Conservation (phyloP, 2,113 vertebrate genomes). For the Coracopsis vasa region DNA sequence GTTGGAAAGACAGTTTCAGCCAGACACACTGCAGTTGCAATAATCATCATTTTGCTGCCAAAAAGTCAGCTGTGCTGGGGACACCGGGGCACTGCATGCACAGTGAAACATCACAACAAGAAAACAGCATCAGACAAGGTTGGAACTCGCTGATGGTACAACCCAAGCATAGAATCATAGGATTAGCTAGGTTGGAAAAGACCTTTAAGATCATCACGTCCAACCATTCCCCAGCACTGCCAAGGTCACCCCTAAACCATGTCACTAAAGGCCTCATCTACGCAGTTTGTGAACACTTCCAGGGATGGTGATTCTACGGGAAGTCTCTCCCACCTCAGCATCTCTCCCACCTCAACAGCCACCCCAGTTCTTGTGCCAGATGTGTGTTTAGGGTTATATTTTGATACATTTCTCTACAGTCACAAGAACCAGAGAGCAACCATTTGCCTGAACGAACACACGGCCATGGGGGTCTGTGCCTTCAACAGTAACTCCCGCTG, state of each 20-base stretch:
- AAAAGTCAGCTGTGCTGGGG: background rate
- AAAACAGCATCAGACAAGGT: background rate
- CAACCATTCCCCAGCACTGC: background rate
- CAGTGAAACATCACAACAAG: fast-evolving
- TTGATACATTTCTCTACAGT: background rate
- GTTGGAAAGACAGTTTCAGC: background rate
- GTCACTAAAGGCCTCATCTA: background rate
- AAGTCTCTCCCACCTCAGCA: background rate
- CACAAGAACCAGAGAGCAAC: background rate
- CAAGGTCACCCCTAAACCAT: background rate
- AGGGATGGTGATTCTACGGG: background rate
- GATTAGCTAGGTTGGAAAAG: background rate
- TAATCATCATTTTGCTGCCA: background rate
- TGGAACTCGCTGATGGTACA: fast-evolving
- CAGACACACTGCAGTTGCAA: background rate
- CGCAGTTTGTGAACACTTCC: background rate
- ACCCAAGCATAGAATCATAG: background rate
- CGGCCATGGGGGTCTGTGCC: fast-evolving
- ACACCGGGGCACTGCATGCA: fast-evolving
- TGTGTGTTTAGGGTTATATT: background rate
- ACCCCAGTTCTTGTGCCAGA: fast-evolving
- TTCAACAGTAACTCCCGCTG: background rate
- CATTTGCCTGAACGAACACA: background rate
- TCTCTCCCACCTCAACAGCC: fast-evolving
- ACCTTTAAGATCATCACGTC: background rate